A percentile compares a stretch with the other conserved stretches of the same genome.
These are phyloP conservation scores for Molothrus ater DNA, from an alignment of 2,797 vertebrate genomes.

Conservation along the genomic window DNA sequence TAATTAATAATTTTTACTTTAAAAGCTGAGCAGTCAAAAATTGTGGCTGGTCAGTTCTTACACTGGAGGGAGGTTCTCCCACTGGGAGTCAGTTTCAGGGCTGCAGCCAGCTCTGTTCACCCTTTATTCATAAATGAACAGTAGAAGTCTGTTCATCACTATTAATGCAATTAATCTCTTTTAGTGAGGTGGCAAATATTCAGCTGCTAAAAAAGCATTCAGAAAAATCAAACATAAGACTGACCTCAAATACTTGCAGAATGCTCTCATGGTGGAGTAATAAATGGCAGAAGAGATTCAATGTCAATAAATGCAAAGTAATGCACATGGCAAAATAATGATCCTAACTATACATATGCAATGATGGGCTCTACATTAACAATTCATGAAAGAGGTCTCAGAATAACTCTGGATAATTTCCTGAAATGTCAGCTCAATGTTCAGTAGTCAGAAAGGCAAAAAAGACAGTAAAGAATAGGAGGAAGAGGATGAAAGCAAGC, in stretches of 20 bases:
- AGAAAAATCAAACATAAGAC: constrained; percentile 7
- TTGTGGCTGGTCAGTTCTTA: not conserved
- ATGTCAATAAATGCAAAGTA: constrained; percentile 73
- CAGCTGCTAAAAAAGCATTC: not conserved
- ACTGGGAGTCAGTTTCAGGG: not conserved
- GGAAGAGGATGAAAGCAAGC: not conserved
- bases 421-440: constrained; percentile 65
- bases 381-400: constrained; percentile 70
- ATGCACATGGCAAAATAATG: constrained; percentile 66
- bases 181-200: not conserved
- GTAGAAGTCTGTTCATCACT: not conserved
- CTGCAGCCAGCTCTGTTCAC: not conserved
- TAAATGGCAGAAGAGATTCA: constrained; percentile 58
- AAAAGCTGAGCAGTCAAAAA: not conserved
- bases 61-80: not conserved
- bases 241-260: constrained; percentile 9
- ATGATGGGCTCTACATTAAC: constrained; percentile 64
- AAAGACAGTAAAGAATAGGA: not conserved
- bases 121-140: not conserved
- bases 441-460: constrained; percentile 37
- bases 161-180: not conserved
- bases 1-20: not conserved
- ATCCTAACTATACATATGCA: constrained; percentile 69
- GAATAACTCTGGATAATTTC: constrained; percentile 69
- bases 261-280: not conserved